phyloP scores from a whole-genome alignment of 2,888 invertebrate species.

The Chymomyza caudatula region DNA sequence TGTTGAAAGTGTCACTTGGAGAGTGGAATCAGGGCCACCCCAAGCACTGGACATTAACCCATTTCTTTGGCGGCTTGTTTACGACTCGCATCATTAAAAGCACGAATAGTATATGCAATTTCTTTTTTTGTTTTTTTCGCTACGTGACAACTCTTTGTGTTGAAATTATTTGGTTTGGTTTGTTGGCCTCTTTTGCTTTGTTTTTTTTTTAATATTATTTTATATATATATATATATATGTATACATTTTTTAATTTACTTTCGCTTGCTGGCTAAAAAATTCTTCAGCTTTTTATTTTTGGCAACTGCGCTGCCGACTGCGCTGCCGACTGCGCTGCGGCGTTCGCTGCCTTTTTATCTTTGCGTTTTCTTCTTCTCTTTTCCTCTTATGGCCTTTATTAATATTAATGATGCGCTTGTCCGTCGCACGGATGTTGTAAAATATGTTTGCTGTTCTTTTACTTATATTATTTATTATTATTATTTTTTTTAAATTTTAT shows the following conservation, averaged over 20 bases:
- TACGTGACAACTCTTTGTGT: constrained; percentile 33
- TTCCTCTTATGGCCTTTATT: constrained; percentile 59
- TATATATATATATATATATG: neutral
- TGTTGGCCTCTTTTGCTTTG: constrained; percentile 28
- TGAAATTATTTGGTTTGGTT: constrained; percentile 45
- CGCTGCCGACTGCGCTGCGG: neutral
- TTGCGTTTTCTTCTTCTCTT: neutral
- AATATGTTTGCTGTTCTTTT: constrained; percentile 33
- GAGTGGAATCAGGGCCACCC: constrained; percentile 41
- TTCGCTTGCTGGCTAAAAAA: constrained; percentile 23
- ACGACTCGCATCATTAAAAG: constrained; percentile 24
- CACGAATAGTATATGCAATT: constrained; percentile 33
- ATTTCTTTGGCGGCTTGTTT: constrained; percentile 42
- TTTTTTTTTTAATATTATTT: neutral
- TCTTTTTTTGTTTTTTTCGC: constrained; percentile 36
- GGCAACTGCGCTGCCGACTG: constrained; percentile 22
- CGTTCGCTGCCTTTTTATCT: neutral
- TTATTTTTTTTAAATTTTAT: neutral
- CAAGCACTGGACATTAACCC: constrained; percentile 57
- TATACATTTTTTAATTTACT: constrained; percentile 32
- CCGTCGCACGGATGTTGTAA: constrained; percentile 36
- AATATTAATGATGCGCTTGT: constrained; percentile 65
- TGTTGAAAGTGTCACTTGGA: constrained; percentile 12
- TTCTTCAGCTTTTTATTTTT: constrained; percentile 50
- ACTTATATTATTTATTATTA: neutral